Conservation (phyloP, 2,113 vertebrate species). For the Neotragus moschatus region DNA sequence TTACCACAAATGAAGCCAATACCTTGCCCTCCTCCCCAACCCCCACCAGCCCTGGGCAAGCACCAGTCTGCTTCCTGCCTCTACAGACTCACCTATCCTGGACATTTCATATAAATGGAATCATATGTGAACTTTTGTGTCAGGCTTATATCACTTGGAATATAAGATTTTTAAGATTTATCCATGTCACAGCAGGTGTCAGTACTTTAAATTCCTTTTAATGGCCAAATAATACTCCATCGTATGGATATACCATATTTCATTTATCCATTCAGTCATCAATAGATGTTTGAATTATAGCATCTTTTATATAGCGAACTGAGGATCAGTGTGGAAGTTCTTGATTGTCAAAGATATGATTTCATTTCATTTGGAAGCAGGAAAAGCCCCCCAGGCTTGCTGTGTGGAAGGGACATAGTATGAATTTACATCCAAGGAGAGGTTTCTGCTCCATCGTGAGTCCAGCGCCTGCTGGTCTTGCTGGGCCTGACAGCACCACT, state of each 20-base stretch:
- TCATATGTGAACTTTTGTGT: background rate
- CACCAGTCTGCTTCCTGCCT: background rate
- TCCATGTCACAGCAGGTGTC: rapidly evolving
- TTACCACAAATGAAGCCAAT: background rate
- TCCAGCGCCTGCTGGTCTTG: background rate
- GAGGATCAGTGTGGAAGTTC: background rate
- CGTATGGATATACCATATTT: rapidly evolving
- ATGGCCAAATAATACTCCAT: no score
- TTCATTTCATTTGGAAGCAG: background rate
- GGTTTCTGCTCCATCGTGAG: background rate
- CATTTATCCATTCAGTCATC: background rate
- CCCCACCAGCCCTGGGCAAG: no score
- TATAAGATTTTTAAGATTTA: background rate
- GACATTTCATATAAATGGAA: background rate
- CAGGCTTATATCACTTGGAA: background rate
- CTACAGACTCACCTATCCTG: background rate
- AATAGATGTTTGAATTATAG: background rate
- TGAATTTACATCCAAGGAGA: background rate
- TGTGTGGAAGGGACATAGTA: background rate
- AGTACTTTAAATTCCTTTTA: background rate
- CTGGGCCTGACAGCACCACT: background rate
- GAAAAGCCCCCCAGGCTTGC: background rate
- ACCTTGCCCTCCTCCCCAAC: rapidly evolving
- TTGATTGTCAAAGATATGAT: background rate
- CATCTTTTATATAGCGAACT: background rate